Conservation (phyloP, 1,140 invertebrate species). For the Zaprionus capensis region DNA sequence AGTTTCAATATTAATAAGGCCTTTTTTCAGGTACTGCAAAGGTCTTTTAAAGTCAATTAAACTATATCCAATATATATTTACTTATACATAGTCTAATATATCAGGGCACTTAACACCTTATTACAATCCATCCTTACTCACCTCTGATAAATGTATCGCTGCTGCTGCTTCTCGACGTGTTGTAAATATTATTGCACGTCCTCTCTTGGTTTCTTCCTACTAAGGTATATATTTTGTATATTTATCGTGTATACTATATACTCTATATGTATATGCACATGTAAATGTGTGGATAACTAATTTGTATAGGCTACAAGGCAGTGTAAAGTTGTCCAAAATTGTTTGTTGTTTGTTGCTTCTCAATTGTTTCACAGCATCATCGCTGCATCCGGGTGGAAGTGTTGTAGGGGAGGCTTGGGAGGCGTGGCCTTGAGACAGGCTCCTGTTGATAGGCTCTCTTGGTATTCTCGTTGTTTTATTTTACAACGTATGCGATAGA, state of each 20-base stretch:
- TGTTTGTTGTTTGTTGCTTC: conserved; percentile 32
- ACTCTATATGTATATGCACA: conserved; percentile 17
- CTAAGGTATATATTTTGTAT: conserved; percentile 41
- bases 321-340: conserved; percentile 78
- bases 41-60: too few relatives aligned
- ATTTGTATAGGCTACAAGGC: conserved; percentile 67
- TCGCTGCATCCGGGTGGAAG: background rate
- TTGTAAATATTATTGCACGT: conserved; percentile 49
- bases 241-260: conserved; percentile 12
- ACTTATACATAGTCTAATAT: too few relatives aligned
- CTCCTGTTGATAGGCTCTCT: conserved; percentile 7
- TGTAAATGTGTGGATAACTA: conserved; percentile 21
- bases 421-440: background rate
- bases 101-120: background rate
- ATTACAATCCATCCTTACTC: conserved; percentile 4
- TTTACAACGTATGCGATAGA: conserved; percentile 83
- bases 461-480: conserved; percentile 54
- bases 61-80: too few relatives aligned
- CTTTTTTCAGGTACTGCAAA: too few relatives aligned
- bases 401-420: conserved; percentile 3
- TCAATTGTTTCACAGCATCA: background rate
- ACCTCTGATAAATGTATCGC: conserved; percentile 49
- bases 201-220: conserved; percentile 17
- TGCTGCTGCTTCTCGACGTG: conserved; percentile 23
- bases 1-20: too few relatives aligned